Conservation (phyloP, 2,888 invertebrate species). For the Agriopis leucophaearia region DNA sequence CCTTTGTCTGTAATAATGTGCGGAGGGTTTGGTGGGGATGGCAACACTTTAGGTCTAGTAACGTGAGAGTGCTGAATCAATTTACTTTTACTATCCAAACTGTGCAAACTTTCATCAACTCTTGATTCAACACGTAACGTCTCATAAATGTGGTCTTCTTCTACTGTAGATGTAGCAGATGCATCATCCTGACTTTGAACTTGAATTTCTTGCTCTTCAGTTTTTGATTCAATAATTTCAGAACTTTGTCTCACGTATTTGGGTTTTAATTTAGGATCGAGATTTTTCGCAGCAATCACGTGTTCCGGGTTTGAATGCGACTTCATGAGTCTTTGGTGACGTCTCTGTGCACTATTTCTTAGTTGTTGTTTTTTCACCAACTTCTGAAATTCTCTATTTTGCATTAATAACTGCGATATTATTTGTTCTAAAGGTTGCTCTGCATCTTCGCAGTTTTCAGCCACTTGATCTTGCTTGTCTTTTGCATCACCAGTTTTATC, state of each 20-base stretch:
- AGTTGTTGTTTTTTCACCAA: conserved; percentile 91
- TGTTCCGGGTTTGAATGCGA: conserved; percentile 84
- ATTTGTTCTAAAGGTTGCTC: conserved; percentile 91
- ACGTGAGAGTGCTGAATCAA: conserved; percentile 66
- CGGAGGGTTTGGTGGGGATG: conserved; percentile 65
- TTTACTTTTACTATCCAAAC: conserved; percentile 69
- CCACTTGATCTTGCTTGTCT: conserved; percentile 54
- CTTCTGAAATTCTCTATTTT: conserved; percentile 93
- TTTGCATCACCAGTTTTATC: conserved; percentile 64
- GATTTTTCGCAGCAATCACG: conserved; percentile 73
- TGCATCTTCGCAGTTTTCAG: conserved; percentile 69
- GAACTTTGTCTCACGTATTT: conserved; percentile 74
- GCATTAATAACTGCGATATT: conserved; percentile 93
- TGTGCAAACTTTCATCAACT: conserved; percentile 64
- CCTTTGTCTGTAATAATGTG: conserved; percentile 59
- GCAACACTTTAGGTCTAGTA: conserved; percentile 68
- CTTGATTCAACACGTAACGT: conserved; percentile 82
- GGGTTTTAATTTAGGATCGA: conserved; percentile 69
- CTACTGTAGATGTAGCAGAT: conserved; percentile 51
- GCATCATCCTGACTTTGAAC: conserved; percentile 10
- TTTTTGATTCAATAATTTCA: conserved; percentile 62
- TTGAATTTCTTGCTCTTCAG: conserved; percentile 40
- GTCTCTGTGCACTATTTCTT: conserved; percentile 82
- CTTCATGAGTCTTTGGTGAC: conserved; percentile 85
- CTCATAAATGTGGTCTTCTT: conserved; percentile 88